A percentile compares a stretch with the other conserved stretches of the same genome.
phyloP scores from a whole-genome alignment of 1,140 invertebrate genomes.

The Patella vulgata region DNA sequence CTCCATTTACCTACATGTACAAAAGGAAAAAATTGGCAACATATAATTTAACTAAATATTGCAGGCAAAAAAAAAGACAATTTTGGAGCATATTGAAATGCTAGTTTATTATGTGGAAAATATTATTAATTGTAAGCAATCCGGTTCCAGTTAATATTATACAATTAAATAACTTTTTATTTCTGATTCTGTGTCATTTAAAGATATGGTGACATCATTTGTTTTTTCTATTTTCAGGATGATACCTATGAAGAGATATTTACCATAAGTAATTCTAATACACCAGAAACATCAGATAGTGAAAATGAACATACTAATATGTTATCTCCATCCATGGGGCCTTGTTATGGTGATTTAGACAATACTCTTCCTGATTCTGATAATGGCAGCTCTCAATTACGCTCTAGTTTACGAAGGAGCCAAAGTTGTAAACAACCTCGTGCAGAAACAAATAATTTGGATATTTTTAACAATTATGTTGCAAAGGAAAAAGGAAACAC shows the following conservation, averaged over 20 bases:
- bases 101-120: no score
- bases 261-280: slow-evolving; percentile 46
- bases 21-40: no score
- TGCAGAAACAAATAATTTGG: neutral
- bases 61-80: no score
- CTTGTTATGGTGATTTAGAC: slow-evolving; percentile 37
- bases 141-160: no score
- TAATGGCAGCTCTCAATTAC: slow-evolving; percentile 8
- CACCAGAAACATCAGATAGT: slow-evolving; percentile 33
- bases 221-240: slow-evolving; percentile 34
- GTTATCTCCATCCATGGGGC: neutral
- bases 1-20: no score
- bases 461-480: neutral
- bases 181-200: no score
- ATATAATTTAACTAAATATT: no score
- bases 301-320: slow-evolving; percentile 19
- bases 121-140: no score
- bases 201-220: no score
- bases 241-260: slow-evolving; percentile 55
- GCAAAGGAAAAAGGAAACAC: neutral
- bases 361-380: slow-evolving; percentile 18
- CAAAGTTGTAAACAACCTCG: neutral
- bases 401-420: neutral
- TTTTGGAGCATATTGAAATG: no score
- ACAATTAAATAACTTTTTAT: no score